Conservation (phyloP, 2,113 vertebrate genomes). For the Nycticryphes semicollaris region DNA sequence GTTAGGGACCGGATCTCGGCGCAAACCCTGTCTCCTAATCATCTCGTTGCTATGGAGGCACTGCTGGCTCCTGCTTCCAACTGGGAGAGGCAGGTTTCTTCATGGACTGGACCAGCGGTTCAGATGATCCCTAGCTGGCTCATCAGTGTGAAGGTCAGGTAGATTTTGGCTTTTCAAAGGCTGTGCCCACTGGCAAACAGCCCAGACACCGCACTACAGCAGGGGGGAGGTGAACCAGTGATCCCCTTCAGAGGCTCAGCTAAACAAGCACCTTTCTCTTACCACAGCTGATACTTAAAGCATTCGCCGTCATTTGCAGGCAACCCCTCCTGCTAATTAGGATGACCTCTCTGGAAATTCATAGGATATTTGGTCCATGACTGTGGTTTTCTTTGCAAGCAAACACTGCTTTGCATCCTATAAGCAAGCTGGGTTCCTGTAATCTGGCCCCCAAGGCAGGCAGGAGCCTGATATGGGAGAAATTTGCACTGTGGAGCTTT, state of each 20-base stretch:
- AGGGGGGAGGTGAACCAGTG: rapidly evolving
- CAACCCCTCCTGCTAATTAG: not conserved
- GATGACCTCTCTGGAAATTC: not conserved
- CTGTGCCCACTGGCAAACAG: not conserved
- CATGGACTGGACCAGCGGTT: not conserved
- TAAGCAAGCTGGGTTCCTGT: not conserved
- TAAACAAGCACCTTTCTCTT: not conserved
- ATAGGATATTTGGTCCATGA: not conserved
- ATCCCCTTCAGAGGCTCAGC: not conserved
- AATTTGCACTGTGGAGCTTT: not conserved
- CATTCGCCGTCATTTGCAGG: not conserved
- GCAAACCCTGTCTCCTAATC: slow-evolving; percentile 1
- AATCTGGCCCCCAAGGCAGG: not conserved
- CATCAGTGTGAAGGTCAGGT: not conserved
- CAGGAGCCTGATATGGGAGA: not conserved
- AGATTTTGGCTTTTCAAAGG: not conserved
- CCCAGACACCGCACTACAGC: not conserved
- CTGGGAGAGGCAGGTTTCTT: not conserved
- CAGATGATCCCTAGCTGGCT: not conserved
- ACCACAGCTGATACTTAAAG: not conserved
- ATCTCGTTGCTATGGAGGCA: slow-evolving; percentile 53
- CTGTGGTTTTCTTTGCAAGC: not conserved
- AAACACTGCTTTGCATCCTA: not conserved
- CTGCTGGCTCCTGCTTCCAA: slow-evolving; percentile 10
- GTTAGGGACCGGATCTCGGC: not conserved